Evolutionary conservation across 2,113 vertebrate genomes (phyloP), one percentile per base, ranked within the genome.

Genomic region (Mormoops blainvillei): DNA sequence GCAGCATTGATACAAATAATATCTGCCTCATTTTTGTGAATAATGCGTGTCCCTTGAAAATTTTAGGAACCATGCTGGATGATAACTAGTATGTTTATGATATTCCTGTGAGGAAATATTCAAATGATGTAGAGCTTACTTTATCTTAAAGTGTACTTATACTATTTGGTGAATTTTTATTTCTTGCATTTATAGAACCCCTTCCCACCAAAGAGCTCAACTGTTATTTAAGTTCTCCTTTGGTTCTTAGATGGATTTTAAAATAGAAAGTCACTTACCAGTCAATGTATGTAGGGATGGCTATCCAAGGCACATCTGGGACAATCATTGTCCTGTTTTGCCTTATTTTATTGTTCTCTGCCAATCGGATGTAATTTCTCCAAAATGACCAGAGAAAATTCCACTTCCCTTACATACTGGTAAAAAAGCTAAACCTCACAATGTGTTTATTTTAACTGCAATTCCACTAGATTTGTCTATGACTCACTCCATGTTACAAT

Each of bases 301-400:
- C 78, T 80, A 93, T 36, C 36, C 28, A 54, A 7, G 43, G n/a
- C 95, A 36, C 6, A 89, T 41, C 54, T 83, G 22, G 43, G 68
- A 76, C 22, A 84, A 87, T 87, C 93, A 86, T 91, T 97, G 92
- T 67, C 28, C 58, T 94, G 26, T 89, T 92, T 85, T 80, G 50
- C 22, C 18, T 96, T 33, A 92, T 95, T 89, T 93, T 89, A 52
- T 91, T 82, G 3, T 86, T 89, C 74, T 94, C 73, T 95, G 76
- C 52, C 84, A 94, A 87, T 43, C 68, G 87, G 31, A 61, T 76
- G 22, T 65, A 84, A 50, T 93, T 80, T 89, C 67, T 94, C 65
- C 76, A 81, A 80, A 94, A 90, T 11, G 89, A 36, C 36, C 54
- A 50, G 38, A 94, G 48, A 80, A 95, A 92, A 92, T 89, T 84